phyloP scores from a whole-genome alignment of 1,140 invertebrate genomes.

The Ips nitidus region DNA sequence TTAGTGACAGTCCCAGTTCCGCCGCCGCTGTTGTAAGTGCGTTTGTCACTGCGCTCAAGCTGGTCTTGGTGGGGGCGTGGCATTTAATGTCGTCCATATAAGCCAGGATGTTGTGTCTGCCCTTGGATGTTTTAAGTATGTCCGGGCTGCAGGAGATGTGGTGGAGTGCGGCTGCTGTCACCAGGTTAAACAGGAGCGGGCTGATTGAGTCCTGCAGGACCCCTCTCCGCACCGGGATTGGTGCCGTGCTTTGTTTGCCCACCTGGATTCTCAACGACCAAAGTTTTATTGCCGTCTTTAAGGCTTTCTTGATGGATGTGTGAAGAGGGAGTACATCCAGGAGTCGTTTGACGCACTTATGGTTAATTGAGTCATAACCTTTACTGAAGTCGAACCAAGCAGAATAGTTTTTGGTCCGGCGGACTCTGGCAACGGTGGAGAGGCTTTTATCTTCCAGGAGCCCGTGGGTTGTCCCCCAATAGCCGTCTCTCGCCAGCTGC shows the following conservation, averaged over 20 bases:
- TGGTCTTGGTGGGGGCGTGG: too few species aligned
- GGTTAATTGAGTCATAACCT: conserved; percentile 39
- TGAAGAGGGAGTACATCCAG: too few species aligned
- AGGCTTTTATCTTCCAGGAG: conserved; percentile 35
- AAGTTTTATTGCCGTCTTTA: conserved; percentile 28
- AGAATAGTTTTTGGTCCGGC: conserved; percentile 27
- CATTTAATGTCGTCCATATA: too few species aligned
- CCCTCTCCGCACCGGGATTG: conserved; percentile 41
- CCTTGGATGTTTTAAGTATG: too few species aligned
- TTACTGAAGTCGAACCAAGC: conserved; percentile 41
- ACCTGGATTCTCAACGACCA: conserved; percentile 41
- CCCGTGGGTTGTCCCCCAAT: conserved; percentile 38
- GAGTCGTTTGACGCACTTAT: conserved; percentile 26
- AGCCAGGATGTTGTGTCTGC: too few species aligned
- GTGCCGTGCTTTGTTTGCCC: too few species aligned
- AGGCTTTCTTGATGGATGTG: conserved; percentile 22
- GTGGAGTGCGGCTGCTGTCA: too few species aligned
- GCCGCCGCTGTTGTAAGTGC: too few species aligned
- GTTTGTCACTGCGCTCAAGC: too few species aligned
- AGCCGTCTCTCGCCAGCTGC: conserved; percentile 35
- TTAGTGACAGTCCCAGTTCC: conserved; percentile 37
- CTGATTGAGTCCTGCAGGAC: too few species aligned
- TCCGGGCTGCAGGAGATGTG: too few species aligned
- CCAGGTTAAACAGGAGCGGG: too few species aligned
- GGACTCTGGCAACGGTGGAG: conserved; percentile 33